phyloP scores from a whole-genome alignment of 2,113 vertebrate species.

The Suricata suricatta region DNA sequence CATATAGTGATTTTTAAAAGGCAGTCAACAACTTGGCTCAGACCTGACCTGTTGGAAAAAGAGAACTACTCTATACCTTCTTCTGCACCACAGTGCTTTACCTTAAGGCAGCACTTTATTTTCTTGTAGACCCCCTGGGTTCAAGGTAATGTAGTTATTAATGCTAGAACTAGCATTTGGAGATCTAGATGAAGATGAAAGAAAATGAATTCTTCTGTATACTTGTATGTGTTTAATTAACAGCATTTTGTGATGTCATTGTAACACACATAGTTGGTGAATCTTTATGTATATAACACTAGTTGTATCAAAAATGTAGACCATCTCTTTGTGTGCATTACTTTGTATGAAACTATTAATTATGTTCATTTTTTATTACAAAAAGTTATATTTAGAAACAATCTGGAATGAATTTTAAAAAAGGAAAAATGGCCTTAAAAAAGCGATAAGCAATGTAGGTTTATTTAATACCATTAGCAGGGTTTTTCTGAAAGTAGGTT shows the following conservation, averaged over 20 bases:
- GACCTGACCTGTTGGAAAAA: not conserved
- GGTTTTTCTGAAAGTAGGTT: not conserved
- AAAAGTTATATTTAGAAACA: conserved; percentile 28
- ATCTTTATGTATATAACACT: not conserved
- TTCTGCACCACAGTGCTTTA: conserved; percentile 22
- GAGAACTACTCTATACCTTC: not conserved
- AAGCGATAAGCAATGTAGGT: not conserved
- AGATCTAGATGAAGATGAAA: not conserved
- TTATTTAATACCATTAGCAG: not conserved
- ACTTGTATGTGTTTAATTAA: not conserved
- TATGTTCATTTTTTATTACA: conserved; percentile 18
- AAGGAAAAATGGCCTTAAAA: not conserved
- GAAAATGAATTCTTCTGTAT: not conserved
- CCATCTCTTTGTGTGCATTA: not conserved
- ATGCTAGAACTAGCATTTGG: not conserved
- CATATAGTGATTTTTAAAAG: not conserved
- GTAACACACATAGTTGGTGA: not conserved
- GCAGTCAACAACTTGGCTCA: conserved; percentile 15
- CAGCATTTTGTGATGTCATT: not conserved
- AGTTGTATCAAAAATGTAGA: conserved; percentile 16
- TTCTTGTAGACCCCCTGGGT: not conserved
- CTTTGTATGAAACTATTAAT: not conserved
- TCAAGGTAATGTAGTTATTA: conserved; percentile 2
- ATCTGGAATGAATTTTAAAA: not conserved
- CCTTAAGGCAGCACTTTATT: not conserved